Evolutionary conservation across 2,888 invertebrate species (phyloP).

Genomic region (Sesia apiformis): DNA sequence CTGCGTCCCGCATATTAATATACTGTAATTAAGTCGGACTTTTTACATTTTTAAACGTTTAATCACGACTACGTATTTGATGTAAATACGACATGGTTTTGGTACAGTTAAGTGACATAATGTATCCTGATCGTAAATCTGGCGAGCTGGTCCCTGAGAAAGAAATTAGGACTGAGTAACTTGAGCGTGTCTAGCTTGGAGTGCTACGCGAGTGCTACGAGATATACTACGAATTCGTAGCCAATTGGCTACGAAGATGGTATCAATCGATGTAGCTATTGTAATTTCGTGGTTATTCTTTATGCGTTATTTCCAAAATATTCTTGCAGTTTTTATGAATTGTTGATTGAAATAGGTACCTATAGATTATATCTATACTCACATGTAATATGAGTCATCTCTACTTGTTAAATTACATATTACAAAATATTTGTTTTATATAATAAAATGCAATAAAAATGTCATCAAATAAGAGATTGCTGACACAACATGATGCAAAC

Average conservation of each 20-base stretch:
- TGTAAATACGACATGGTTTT: conserved; percentile 31
- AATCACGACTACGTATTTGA: conserved; percentile 30
- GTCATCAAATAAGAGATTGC: conserved; percentile 13
- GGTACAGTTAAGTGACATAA: conserved; percentile 11
- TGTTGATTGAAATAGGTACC: too few relatives aligned
- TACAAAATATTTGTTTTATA: too few relatives aligned
- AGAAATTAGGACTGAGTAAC: not conserved
- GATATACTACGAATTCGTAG: not conserved
- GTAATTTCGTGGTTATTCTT: too few relatives aligned
- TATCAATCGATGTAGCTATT: too few relatives aligned
- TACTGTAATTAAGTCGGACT: conserved; percentile 34
- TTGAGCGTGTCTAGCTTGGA: not conserved
- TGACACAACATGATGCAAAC: conserved; percentile 35
- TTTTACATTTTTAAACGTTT: conserved; percentile 33
- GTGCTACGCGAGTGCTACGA: conserved; percentile 45
- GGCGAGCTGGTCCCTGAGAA: not conserved
- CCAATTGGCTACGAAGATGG: too few relatives aligned
- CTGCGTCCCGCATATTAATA: conserved; percentile 43
- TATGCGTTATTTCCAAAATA: too few relatives aligned
- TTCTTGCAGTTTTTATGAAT: too few relatives aligned
- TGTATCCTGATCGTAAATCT: not conserved
- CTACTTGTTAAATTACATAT: too few relatives aligned
- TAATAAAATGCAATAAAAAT: not conserved
- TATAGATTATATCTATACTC: too few relatives aligned
- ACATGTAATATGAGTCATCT: too few relatives aligned